Percentiles rank a stretch among this genome's conserved stretches.
Conservation (phyloP, 2,797 vertebrate genomes). For the Nannoperca obscura region DNA sequence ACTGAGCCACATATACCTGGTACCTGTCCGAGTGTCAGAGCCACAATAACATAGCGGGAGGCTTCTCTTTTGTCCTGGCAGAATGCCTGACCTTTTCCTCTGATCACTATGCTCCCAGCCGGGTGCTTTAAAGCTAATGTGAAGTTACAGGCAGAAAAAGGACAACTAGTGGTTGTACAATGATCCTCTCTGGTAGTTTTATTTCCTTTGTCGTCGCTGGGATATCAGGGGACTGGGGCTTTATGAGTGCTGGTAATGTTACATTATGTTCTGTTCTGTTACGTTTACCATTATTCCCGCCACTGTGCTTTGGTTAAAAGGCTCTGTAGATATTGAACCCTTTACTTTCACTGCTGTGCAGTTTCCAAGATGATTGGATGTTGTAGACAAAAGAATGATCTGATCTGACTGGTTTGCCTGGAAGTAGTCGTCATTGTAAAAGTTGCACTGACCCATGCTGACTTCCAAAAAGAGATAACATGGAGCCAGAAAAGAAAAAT, state of each 20-base stretch:
- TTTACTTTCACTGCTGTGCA: constrained; percentile 4
- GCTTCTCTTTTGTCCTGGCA: constrained; percentile 47
- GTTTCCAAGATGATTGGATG: constrained; percentile 10
- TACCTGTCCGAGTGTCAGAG: constrained; percentile 28
- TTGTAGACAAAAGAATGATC: constrained; percentile 4
- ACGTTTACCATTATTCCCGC: constrained; percentile 17
- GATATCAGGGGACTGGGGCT: not conserved
- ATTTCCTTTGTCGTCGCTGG: constrained; percentile 14
- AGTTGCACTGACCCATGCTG: not conserved
- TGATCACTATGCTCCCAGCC: constrained; percentile 32
- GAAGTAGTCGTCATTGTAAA: constrained; percentile 14
- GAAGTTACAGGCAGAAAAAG: constrained; percentile 47
- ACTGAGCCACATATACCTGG: constrained; percentile 8
- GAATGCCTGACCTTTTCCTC: constrained; percentile 67
- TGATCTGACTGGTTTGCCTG: constrained; percentile 1
- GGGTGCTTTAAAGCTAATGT: constrained; percentile 58
- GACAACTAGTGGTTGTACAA: constrained; percentile 43
- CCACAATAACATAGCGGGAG: constrained; percentile 43
- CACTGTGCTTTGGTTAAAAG: not conserved
- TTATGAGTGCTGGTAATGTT: constrained; percentile 18
- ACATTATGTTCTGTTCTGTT: constrained; percentile 31
- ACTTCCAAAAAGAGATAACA: not conserved
- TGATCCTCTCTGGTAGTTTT: constrained; percentile 26
- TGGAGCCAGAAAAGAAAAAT: constrained; percentile 6
- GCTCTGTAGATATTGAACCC: not conserved